Base-by-base conservation (phyloP, 2,888 invertebrate species). In the Euplagia quadripunctaria region DNA sequence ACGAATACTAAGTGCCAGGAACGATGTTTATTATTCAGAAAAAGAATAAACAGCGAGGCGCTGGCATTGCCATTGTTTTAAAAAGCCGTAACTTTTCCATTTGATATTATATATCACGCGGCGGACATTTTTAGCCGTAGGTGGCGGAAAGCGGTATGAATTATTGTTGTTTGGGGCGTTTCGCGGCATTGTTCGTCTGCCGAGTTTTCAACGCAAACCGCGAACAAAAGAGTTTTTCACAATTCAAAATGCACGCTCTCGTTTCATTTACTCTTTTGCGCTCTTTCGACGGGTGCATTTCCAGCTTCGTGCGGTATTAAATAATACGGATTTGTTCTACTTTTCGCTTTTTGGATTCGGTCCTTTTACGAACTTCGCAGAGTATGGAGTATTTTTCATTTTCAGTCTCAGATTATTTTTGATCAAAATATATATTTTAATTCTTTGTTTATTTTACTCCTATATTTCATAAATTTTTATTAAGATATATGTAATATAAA, bases 121-220 rank as follows among this genome's bases (percentile, higher is more conserved):
- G 94, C 95, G 94, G 95, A 95, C 95, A 95, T 94, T 96, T 95
- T 96, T 95, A 95, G 94, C 95, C 92, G 94, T 95, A 94, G 95
- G 95, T 94, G 95, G 95, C 94, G 95, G 96, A 92, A 95, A 94
- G 90, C 93, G 93, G 94, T 93, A 95, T 96, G 96, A 96, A 94
- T 95, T 95, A 95, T 96, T 95, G 94, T 95, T 96, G 95, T 95
- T 94, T 91, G 94, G 93, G 94, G 92, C 92, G 94, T 90, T 93
- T 90, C 91, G 89, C 85, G 90, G 93, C 92, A 94, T 94, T 94
- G 95, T 95, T 93, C 94, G 88, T 86, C 89, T 87, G 91, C 90
- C 85, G 92, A 92, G 93, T 92, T 93, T 91, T 90, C 94, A 93
- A 89, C 89, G 86, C 88, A 88, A 82, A 87, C 89, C 90, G 88